Percentiles rank a stretch among this genome's conserved stretches.
Conservation (phyloP, 2,888 invertebrate species). For the Conchocele bisecta region DNA sequence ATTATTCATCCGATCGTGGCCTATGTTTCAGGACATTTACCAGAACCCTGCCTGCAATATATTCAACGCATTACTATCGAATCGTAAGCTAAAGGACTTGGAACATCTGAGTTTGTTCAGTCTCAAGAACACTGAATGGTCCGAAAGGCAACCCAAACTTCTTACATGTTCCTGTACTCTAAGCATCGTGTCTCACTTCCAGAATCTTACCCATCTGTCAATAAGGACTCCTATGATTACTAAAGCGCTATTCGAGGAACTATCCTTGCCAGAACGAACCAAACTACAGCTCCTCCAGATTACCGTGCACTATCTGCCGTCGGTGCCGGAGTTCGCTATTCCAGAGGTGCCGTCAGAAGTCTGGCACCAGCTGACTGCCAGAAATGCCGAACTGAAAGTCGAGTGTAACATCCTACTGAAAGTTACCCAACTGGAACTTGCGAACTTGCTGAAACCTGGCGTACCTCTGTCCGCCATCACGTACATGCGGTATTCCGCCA, state of each 20-base stretch:
- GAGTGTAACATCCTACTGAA: conserved; percentile 67
- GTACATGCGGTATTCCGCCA: conserved; percentile 66
- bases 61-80: conserved; percentile 64
- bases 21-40: conserved; percentile 61
- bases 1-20: conserved; percentile 72
- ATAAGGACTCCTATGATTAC: conserved; percentile 73
- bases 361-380: conserved; percentile 62
- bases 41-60: conserved; percentile 59
- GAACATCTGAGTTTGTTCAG: conserved; percentile 71
- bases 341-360: conserved; percentile 60
- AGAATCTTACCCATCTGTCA: conserved; percentile 61
- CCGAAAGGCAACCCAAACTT: conserved; percentile 68
- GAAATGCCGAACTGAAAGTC: conserved; percentile 67
- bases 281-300: conserved; percentile 65
- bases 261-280: conserved; percentile 57
- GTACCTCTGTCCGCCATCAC: conserved; percentile 65
- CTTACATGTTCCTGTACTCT: conserved; percentile 51
- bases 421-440: conserved; percentile 65
- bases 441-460: conserved; percentile 68
- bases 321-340: conserved; percentile 40
- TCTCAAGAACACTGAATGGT: conserved; percentile 64
- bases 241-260: conserved; percentile 59
- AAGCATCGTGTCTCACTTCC: conserved; percentile 58
- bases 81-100: conserved; percentile 65
- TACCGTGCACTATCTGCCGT: conserved; percentile 65